Conservation (phyloP, 2,888 invertebrate species). For the Lasioglossum leucozonium region DNA sequence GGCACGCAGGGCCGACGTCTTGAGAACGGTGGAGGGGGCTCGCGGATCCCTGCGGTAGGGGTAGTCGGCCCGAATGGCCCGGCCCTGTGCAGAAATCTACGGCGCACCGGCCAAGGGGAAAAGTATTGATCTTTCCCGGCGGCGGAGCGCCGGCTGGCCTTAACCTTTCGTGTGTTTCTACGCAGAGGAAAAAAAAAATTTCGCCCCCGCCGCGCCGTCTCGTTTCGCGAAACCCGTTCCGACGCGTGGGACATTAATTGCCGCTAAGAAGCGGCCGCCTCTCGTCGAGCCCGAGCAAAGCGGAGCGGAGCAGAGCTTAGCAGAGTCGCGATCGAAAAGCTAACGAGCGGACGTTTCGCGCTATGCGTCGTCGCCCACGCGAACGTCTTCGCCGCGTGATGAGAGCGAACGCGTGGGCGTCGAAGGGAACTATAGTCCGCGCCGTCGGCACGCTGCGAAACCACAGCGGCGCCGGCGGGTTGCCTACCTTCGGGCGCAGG, state of each 20-base stretch:
- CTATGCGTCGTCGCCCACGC: not conserved
- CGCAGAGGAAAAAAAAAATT: conserved; percentile 52
- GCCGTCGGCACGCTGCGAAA: conserved; percentile 46
- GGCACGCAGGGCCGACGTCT: conserved; percentile 8
- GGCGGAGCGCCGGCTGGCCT: conserved; percentile 46
- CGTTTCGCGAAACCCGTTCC: not conserved
- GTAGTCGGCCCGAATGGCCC: not conserved
- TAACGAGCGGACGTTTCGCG: not conserved
- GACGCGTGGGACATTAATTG: conserved; percentile 1
- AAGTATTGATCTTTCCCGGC: conserved; percentile 59
- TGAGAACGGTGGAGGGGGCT: not conserved
- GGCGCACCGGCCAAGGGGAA: conserved; percentile 46
- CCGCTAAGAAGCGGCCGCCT: not conserved
- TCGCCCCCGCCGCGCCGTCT: not conserved
- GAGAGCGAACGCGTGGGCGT: not conserved
- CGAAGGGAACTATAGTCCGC: not conserved
- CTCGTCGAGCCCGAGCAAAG: not conserved
- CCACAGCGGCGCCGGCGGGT: not conserved
- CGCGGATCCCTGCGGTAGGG: not conserved
- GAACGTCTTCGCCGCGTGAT: not conserved
- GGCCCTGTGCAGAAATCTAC: conserved; percentile 11
- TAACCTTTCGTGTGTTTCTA: conserved; percentile 60
- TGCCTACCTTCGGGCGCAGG: not conserved
- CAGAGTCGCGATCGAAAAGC: not conserved
- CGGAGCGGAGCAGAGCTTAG: not conserved